A percentile compares a stretch with the other conserved stretches of the same genome.
phyloP scores from a whole-genome alignment of 2,797 vertebrate genomes.

The Neoniphon sammara region DNA sequence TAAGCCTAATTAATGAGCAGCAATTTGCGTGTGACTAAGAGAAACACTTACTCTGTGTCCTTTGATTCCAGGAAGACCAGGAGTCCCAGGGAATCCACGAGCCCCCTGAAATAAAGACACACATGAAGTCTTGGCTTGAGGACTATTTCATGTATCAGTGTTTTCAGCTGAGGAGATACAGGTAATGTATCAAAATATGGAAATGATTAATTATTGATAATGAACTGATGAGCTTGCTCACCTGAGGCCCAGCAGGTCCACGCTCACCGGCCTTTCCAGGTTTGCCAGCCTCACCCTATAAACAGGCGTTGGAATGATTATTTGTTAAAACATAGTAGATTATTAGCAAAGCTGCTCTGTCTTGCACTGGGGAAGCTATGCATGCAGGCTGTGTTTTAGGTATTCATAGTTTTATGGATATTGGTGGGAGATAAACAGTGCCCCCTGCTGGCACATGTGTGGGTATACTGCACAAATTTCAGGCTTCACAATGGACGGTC shows the following conservation, averaged over 20 bases:
- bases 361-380: neutral
- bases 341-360: neutral
- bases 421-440: conserved; percentile 30
- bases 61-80: conserved; percentile 97
- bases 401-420: neutral
- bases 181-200: neutral
- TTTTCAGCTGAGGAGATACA: neutral
- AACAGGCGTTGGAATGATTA: conserved; percentile 29
- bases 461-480: neutral
- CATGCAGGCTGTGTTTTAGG: conserved; percentile 9
- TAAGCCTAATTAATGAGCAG: neutral
- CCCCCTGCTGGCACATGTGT: conserved; percentile 53
- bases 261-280: conserved; percentile 94
- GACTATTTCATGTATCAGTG: neutral
- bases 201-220: neutral
- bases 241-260: conserved; percentile 93
- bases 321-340: neutral
- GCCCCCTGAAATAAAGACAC: conserved; percentile 85
- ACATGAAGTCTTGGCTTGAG: neutral
- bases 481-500: neutral
- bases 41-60: conserved; percentile 92
- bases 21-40: neutral
- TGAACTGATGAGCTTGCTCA: conserved; percentile 61
- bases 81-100: conserved; percentile 96
- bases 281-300: conserved; percentile 93